These are phyloP conservation scores for Tupiocoris notatus DNA, from an alignment of 2,888 invertebrate species.

Conservation along the genomic window DNA sequence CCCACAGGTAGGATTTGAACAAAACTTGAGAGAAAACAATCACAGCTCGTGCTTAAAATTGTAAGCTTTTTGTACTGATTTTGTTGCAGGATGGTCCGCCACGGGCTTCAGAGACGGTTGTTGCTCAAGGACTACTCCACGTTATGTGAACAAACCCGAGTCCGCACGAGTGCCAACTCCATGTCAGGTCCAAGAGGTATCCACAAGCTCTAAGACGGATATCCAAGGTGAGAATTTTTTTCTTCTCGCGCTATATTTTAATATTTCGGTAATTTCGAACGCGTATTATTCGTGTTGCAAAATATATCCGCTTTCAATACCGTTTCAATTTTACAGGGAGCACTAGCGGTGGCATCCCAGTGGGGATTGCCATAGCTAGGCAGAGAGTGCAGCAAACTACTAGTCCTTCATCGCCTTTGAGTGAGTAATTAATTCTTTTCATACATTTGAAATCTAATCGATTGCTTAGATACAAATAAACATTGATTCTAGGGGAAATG, in stretches of 20 bases:
- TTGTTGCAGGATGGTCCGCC: slow-evolving; percentile 30
- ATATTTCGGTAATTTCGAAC: not conserved
- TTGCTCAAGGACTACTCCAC: slow-evolving; percentile 50
- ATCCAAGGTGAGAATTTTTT: slow-evolving; percentile 41
- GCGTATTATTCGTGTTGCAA: not conserved
- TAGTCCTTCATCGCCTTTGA: slow-evolving; percentile 54
- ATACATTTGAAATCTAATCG: no score
- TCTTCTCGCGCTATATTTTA: not conserved
- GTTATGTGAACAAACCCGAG: slow-evolving; percentile 66
- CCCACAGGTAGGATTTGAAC: slow-evolving; percentile 29
- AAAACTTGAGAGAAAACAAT: no score
- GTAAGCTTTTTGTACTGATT: no score
- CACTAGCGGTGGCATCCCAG: slow-evolving; percentile 61
- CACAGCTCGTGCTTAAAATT: no score
- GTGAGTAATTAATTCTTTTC: no score
- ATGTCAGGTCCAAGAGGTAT: slow-evolving; percentile 63
- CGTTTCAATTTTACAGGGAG: slow-evolving; percentile 32
- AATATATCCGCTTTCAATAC: no score
- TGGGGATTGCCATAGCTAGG: slow-evolving; percentile 80
- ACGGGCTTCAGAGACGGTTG: slow-evolving; percentile 37
- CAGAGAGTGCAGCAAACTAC: slow-evolving; percentile 65
- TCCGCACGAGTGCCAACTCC: slow-evolving; percentile 57
- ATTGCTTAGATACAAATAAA: no score
- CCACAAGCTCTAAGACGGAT: slow-evolving; percentile 49
- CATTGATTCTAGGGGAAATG: no score